Evolutionary conservation across 1,140 invertebrate genomes (phyloP), one percentile per base, ranked within the genome.

Genomic region (Bombus polaris): DNA sequence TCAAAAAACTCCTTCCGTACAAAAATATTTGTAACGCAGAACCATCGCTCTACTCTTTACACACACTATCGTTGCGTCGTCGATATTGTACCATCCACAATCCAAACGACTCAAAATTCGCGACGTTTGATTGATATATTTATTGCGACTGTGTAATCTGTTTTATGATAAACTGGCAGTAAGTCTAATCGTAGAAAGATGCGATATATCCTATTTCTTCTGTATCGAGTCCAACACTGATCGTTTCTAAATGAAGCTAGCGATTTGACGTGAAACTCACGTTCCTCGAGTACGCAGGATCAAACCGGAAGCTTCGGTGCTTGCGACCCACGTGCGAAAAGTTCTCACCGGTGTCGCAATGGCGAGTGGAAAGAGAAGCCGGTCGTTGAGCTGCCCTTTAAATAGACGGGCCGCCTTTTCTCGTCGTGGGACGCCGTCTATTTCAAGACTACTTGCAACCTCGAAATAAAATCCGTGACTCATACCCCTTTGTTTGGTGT

Each of bases 381-480:
- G 32, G 57, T 86, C 76, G 59, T 53, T 32, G 35, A 71, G 65
- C 22, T 47, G 39, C 42, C 71, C 66, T 89, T 89, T 89, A 89
- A 89, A 89, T 89, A 89, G 84, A 88, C 65, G 65, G 57, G 47
- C 65, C 71, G 37, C 72, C 66, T 89, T 89, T 76, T 53, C 76
- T 76, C 74, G 62, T 57, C 88, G 84, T 89, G 83, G 79, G 83
- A 89, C 66, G 83, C n/a, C 37, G 74, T 87, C 88, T 89, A 89
- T 89, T 89, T 89, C 59, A 83, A 62, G 81, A 87, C 57, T 28
- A 25, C 76, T 77, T 80, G 44, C 68, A 57, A 44, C 72, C 84
- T 87, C 53, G 85, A 89, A 89, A 89, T 89, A 89, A 89, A 89
- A 70, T 42, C 70, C 28, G 37, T 89, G 88, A 89, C 76, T 89